Evolutionary conservation across 2,797 vertebrate species (phyloP).

Genomic region (Schizothorax lantsangensis): DNA sequence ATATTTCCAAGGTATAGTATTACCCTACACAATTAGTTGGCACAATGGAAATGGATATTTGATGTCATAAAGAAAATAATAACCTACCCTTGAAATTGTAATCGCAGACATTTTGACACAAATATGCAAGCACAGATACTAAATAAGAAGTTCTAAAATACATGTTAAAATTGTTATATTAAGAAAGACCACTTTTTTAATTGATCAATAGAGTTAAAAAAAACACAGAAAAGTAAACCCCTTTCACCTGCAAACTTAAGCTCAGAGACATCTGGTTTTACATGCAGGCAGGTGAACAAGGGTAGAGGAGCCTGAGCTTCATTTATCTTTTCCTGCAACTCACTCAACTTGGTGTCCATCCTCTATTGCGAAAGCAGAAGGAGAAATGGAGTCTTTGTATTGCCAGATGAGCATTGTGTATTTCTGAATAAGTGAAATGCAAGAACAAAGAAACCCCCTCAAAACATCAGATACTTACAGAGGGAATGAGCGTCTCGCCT

Average conservation of each 20-base stretch:
- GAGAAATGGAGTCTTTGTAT: neutral
- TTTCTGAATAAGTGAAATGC: neutral
- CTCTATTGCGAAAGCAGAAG: conserved; percentile 76
- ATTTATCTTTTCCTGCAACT: conserved; percentile 86
- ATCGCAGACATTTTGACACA: neutral
- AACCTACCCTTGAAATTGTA: too few species aligned
- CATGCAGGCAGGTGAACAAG: conserved; percentile 96
- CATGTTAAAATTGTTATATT: neutral
- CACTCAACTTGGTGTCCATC: conserved; percentile 90
- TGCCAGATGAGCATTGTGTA: neutral
- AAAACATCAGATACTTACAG: conserved; percentile 78
- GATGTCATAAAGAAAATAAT: neutral
- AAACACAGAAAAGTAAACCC: neutral
- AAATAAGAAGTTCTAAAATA: neutral
- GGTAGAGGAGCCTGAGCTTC: conserved; percentile 89
- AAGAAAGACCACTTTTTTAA: neutral
- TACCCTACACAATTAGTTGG: neutral
- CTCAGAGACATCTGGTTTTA: conserved; percentile 98
- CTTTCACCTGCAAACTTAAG: conserved; percentile 95
- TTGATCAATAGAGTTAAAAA: neutral
- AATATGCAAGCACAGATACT: neutral
- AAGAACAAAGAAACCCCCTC: neutral
- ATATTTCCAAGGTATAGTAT: neutral
- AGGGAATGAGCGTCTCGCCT: conserved; percentile 93
- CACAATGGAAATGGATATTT: neutral